Evolutionary conservation across 1,140 invertebrate species (phyloP), one percentile per base, ranked within the genome.

Genomic region (Anoplolepis gracilipes): DNA sequence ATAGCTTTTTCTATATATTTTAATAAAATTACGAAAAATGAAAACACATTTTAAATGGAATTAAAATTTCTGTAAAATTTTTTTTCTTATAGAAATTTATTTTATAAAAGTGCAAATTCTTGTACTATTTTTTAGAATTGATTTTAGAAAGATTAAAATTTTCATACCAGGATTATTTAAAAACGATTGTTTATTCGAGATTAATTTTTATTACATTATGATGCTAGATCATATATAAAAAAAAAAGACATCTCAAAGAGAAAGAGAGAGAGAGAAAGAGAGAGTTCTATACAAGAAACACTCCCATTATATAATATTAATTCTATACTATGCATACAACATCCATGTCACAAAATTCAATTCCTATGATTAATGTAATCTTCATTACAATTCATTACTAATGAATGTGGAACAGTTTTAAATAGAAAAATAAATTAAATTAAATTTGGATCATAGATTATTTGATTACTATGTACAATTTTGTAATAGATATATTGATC

Each of bases 381-480:
- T 4, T 55, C 16, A 19, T 33, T 65, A 49, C 39, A 64, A 64
- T 22, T 62, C 19, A 65, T 64, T 3, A 30, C 22, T 65, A 33
- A 22, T 62, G 42, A 65, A 78, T 49, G 46, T 69, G 6, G 5
- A 55, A 25, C 8, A 61, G 6, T 10, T 49, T 65, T 25, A 22
- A 49, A 49, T 49, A 49, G 13, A 49, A 36, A 55, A 36, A 78
- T 4, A 46, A 64, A 49, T 79, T 64, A 30, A 49, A 69, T 30
- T 78, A 30, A 49, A 69, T 30, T 78, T 78, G 42, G 73, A 61
- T 76, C 61, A 76, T 25, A 36, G 33, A 76, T 36, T 49, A 42
- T 36, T 69, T 28, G 10, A 81, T 72, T 79, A 57, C 10, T 72
- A 70, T 70, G 25, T 81, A 59, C 78, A 57, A 70, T 81, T 25